A percentile compares a stretch with the other conserved stretches of the same genome.
These are phyloP conservation scores for Dynastes maya DNA, from an alignment of 2,888 invertebrate species.

Conservation along the genomic window DNA sequence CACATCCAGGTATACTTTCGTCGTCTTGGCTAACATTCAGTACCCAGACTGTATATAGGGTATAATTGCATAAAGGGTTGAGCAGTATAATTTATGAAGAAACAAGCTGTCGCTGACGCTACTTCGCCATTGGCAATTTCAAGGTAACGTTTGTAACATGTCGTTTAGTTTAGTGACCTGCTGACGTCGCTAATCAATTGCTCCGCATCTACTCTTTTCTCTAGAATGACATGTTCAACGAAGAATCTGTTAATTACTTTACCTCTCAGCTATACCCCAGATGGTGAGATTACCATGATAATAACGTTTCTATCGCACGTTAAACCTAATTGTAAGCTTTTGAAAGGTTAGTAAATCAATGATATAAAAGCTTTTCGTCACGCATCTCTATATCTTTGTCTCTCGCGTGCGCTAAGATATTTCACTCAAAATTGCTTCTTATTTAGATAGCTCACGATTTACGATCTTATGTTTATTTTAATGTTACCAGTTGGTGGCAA, in stretches of 20 bases:
- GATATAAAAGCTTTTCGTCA: conserved; percentile 23
- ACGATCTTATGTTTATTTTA: conserved; percentile 31
- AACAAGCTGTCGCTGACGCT: too few relatives aligned
- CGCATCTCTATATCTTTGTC: conserved; percentile 16
- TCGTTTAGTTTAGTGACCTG: too few relatives aligned
- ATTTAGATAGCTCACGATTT: conserved; percentile 27
- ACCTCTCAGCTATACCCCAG: not conserved
- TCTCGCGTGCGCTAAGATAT: not conserved
- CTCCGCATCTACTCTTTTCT: conserved; percentile 7
- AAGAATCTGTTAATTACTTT: conserved; percentile 30
- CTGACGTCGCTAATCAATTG: not conserved
- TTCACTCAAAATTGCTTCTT: not conserved
- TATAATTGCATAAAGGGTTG: too few relatives aligned
- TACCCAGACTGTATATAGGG: too few relatives aligned
- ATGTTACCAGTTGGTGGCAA: conserved; percentile 9
- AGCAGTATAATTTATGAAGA: too few relatives aligned
- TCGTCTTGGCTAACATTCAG: too few relatives aligned
- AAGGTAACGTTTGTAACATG: too few relatives aligned
- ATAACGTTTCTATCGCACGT: conserved; percentile 21
- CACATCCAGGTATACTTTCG: too few relatives aligned
- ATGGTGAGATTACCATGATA: conserved; percentile 4
- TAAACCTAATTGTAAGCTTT: conserved; percentile 17
- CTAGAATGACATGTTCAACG: conserved; percentile 15
- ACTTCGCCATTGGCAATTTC: too few relatives aligned
- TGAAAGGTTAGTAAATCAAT: conserved; percentile 8